Base-by-base conservation (phyloP, 2,888 invertebrate species). In the Drosophila picticornis region DNA sequence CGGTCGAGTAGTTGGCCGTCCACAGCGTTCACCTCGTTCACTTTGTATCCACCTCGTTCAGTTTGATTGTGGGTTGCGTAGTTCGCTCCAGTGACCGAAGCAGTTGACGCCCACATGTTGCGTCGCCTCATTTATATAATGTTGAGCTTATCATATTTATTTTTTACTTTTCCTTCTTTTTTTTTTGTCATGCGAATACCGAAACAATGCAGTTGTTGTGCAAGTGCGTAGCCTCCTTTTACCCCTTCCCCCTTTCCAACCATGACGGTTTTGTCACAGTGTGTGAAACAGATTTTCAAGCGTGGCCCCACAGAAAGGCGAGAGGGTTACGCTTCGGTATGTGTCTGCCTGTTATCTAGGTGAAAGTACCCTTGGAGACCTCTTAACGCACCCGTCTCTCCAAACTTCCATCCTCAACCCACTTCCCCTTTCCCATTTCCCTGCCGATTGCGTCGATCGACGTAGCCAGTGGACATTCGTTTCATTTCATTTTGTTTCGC, bases 21-120 rank as follows among this genome's bases (percentile, higher is more conserved):
- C 76, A 68, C 19, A 9, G 32, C 11, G 50, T 31, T 27, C 34
- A 32, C 52, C 59, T 60, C 43, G 59, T 58, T 55, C 67, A 50
- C 32, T 67, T 46, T 38, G 52, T 34, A 46, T 63, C 59, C 63
- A 51, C 31, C 66, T 48, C 31, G 36, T 43, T 34, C 51, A 32
- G 36, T 53, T 61, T 75, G 51, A 31, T 62, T 50, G 56, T 46
- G 40, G 64, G 50, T 60, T 52, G 36, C 31, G 27, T 43, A 69
- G 73, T 48, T 67, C 85, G 88, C 80, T 85, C 76, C 73, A 83
- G 59, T 88, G 90, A 73, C 65, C 77, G 71, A 72, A 77, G 68
- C 88, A 75, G 88, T 85, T 88, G 72, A 86, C 85, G 85, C 85
- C 85, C 85, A 90, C 85, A 88, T 74, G 58, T 85, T 85, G 85